Evolutionary conservation across 30 jellyfish, hydroid and myxozoan species (phyloP), one percentile per base, ranked within the genome.

Genomic region (Hydractinia symbiolongicarpus): DNA sequence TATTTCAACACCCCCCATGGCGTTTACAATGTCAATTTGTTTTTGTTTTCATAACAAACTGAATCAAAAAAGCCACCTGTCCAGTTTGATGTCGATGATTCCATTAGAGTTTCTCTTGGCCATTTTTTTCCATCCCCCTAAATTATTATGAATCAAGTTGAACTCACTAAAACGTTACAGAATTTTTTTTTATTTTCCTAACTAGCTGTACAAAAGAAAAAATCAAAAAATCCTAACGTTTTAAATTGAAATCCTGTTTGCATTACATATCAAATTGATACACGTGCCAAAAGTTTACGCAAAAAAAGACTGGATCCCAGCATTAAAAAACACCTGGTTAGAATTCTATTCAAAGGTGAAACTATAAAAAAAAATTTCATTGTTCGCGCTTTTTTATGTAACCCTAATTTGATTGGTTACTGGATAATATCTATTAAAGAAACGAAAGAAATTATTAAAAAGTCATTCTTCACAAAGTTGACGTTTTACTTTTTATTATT

Each of bases 301-400:
- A 74, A 74, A 30, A 74, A 55, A 72, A 53, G 83, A 16, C 71
- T 74, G 83, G 83, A 44, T 5, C 66, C 68, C 13, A 74, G 50
- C 50, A 53, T 66, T 66, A 50, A 58, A 49, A 74, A 50, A 74
- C 85, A 77, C 85, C 85, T 77, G 85, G 77, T 49, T 66, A 54
- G 55, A 30, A 77, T 17, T 20, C 61, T 55, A 19, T 61, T 61
- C 54, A 44, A 54, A 74, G 62, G 20, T 77, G 55, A 66, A 77
- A 77, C 40, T 77, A 17, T 77, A 54, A 30, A 30, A 17, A 21
- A 54, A 17, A 54, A 21, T 58, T 61, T 66, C 60, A 9, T 77
- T 77, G 85, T 77, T 77, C 85, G 79, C 85, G 85, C 85, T 77
- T 60, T 53, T 77, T 77, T 61, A 77, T 49, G 40, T 54, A 54